These are phyloP conservation scores for Motacilla tschutschensis DNA, from an alignment of 2,113 vertebrate genomes.

Conservation along the genomic window DNA sequence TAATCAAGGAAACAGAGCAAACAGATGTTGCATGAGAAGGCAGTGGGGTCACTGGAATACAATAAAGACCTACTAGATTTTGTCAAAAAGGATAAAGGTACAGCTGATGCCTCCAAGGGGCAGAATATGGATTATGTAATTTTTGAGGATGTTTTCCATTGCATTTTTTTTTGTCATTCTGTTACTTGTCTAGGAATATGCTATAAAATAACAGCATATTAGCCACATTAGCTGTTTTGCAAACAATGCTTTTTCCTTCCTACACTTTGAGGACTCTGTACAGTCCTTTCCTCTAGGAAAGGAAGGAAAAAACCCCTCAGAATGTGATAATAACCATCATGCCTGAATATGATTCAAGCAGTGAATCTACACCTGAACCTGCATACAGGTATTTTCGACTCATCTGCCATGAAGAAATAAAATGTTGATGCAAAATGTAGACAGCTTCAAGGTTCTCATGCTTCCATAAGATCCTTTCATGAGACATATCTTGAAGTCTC, in stretches of 20 bases:
- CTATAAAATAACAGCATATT: background rate
- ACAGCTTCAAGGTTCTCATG: background rate
- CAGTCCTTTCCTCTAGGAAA: background rate
- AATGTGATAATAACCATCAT: background rate
- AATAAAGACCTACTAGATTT: background rate
- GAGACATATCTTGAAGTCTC: background rate
- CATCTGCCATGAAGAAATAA: background rate
- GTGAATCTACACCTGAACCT: background rate
- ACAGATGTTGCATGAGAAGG: background rate
- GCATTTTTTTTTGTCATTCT: background rate
- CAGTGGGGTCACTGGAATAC: background rate
- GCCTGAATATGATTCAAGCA: background rate
- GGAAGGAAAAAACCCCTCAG: accelerated
- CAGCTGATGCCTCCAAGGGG: background rate
- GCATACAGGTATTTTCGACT: background rate
- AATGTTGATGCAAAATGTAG: background rate
- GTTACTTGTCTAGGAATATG: background rate
- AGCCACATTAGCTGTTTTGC: background rate
- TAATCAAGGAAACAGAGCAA: background rate
- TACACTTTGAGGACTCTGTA: background rate
- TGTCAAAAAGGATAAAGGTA: background rate
- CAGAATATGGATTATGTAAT: background rate
- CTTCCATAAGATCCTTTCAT: background rate
- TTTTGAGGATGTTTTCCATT: background rate
- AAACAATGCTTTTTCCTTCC: background rate